These are phyloP conservation scores for Poecile atricapillus DNA, from an alignment of 2,113 vertebrate species.

Conservation along the genomic window DNA sequence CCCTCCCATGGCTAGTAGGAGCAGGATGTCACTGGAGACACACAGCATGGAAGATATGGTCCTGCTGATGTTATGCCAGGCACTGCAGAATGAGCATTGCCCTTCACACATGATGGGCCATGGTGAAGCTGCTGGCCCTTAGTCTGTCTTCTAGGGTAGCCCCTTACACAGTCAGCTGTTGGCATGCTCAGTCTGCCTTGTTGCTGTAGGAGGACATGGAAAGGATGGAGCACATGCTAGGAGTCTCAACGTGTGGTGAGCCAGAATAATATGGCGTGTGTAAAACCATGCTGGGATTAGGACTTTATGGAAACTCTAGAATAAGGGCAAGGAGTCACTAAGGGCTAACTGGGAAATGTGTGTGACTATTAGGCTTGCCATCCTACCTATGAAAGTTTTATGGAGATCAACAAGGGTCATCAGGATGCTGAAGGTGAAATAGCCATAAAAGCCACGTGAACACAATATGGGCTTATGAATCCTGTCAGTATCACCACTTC, in stretches of 20 bases:
- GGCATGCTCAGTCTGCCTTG: background rate
- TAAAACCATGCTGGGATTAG: background rate
- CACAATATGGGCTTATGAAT: background rate
- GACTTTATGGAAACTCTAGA: background rate
- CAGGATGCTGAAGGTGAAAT: background rate
- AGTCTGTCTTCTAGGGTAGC: background rate
- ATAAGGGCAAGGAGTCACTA: background rate
- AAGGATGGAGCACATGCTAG: background rate
- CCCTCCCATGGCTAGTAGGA: background rate
- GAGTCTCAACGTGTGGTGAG: background rate
- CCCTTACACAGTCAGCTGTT: background rate
- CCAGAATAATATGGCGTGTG: background rate
- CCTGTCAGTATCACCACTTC: background rate
- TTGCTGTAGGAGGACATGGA: background rate
- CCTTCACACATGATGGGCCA: background rate
- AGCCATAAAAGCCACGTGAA: background rate
- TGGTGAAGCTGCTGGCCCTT: background rate
- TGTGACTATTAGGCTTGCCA: background rate
- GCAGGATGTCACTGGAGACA: background rate
- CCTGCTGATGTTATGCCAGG: background rate
- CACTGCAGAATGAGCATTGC: accelerated
- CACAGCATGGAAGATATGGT: background rate
- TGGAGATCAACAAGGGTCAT: background rate
- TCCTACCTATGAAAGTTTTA: background rate
- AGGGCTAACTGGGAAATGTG: background rate